Base-by-base conservation (phyloP, 2,113 vertebrate genomes). In the Anoplopoma fimbria region DNA sequence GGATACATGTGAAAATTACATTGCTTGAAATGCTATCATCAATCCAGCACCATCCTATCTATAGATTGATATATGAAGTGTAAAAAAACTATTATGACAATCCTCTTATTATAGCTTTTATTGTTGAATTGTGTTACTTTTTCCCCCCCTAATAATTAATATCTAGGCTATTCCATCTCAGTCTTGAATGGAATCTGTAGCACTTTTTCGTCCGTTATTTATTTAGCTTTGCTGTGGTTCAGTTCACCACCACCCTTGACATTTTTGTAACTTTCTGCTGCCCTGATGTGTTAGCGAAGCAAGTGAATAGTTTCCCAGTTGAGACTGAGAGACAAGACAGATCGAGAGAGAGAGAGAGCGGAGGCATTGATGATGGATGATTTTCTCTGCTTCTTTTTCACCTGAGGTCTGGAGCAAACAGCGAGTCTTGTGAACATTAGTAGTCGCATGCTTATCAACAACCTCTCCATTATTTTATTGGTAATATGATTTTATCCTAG, bases 381-480 rank as follows among this genome's bases (percentile, higher is more conserved):
- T 60, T 38, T 49, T 77, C 81, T 79, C 81, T 60, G 64, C 51
- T 79, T 82, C 65, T 86, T 60, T 85, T 80, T 91, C 70, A 51
- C 81, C 76, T 55, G 31, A 53, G 82, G 51, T 70, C 78, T 82
- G 87, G 75, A 88, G 86, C 62, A 64, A 91, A 90, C 62, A 0
- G 87, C 83, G 91, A 68, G 84, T 91, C 87, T 92, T 84, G 91
- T 95, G 85, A 91, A 88, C 84, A 91, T 93, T 88, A 86, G 85
- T 94, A 92, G 87, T 92, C 93, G 94, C 95, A 96, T 96, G 95
- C 92, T 90, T 87, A 84, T 88, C n/a, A 34, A 23, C 79, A 42
- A 6, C 45, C 27, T 27, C n/a, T 77, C 45, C 77, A 88, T 87
- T 90, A 75, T 70, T 92, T 92, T 92, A 81, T 36, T 90, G 83